phyloP scores from a whole-genome alignment of 2,888 invertebrate genomes.

The Drosophila testacea region DNA sequence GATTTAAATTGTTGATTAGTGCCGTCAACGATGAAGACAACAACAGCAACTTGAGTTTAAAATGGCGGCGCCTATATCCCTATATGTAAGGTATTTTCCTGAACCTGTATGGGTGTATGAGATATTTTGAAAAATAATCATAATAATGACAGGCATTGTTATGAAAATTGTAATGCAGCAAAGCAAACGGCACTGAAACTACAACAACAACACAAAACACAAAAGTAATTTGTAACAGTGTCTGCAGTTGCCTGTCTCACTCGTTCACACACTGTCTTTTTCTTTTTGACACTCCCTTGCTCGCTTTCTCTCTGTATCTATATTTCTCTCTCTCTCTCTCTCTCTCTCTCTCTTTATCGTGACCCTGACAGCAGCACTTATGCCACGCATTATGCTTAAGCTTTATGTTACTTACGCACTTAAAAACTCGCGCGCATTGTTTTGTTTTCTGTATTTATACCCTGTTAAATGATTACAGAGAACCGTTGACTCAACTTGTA shows the following conservation, averaged over 20 bases:
- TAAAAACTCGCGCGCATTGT: constrained; percentile 49
- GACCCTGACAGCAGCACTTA: constrained; percentile 64
- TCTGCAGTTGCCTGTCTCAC: constrained; percentile 2
- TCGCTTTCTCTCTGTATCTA: neutral
- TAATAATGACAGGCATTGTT: constrained; percentile 77
- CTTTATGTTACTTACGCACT: constrained; percentile 65
- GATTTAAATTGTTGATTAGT: constrained; percentile 82
- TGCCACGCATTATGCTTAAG: constrained; percentile 73
- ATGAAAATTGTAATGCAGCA: constrained; percentile 63
- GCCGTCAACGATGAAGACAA: constrained; percentile 55
- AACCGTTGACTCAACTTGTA: too few relatives aligned
- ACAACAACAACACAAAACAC: constrained; percentile 49
- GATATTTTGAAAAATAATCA: constrained; percentile 79
- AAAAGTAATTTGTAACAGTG: constrained; percentile 53
- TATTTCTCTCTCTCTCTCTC: neutral
- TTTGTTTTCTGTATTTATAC: constrained; percentile 36
- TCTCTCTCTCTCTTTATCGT: constrained; percentile 3
- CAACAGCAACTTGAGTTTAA: constrained; percentile 32
- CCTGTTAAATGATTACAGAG: neutral
- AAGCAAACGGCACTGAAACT: constrained; percentile 50
- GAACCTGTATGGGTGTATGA: constrained; percentile 23
- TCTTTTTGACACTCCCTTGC: neutral
- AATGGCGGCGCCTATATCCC: constrained; percentile 37
- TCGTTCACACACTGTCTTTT: neutral
- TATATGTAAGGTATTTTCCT: constrained; percentile 8